Evolutionary conservation across 1,140 invertebrate genomes (phyloP), one percentile per base, ranked within the genome.

Genomic region (Drosophila tropicalis): DNA sequence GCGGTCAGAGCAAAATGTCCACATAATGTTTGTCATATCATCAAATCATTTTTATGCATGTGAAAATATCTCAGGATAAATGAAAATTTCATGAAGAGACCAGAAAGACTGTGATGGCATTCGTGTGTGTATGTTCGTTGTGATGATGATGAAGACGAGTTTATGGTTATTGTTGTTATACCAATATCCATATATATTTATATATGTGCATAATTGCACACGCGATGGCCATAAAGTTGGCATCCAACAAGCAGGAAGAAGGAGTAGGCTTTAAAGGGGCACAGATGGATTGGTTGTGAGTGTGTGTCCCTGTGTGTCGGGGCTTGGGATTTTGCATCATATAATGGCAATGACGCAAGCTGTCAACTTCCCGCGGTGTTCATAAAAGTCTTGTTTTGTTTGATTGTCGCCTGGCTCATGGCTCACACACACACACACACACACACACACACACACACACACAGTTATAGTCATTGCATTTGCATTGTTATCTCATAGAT

Each of bases 351-450:
- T 89, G 85, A 89, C 79, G 85, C 85, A 89, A 89, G 85, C 85
- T 89, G 85, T 89, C 85, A 89, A 90, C 81, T 89, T 89, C 72
- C 85, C 85, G 85, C 85, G 81, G 85, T 89, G 83, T 89, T 90
- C 85, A 89, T 89, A 89, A 89, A 89, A 90, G 71, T 85, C 74
- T 84, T 83, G 77, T 78, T 81, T 86, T 89, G 85, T 90, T 89
- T 89, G 84, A 78, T 81, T 85, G 78, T 80, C 70, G 79, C 71
- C 54, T 67, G 73, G 55, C 66, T 64, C 64, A 66, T 19, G 29
- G 29, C 29, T 5, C 29, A 29, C 29, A 6, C 29, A 29, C 29
- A 29, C 4, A 29, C 25, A 5, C 47, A 62, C 65, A 64, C 41
- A 39, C 29, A 5, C 29, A 29, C 29, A 25, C 25, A 25, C 25